These are phyloP conservation scores for Sitta europaea DNA, from an alignment of 2,113 vertebrate genomes.

Conservation along the genomic window DNA sequence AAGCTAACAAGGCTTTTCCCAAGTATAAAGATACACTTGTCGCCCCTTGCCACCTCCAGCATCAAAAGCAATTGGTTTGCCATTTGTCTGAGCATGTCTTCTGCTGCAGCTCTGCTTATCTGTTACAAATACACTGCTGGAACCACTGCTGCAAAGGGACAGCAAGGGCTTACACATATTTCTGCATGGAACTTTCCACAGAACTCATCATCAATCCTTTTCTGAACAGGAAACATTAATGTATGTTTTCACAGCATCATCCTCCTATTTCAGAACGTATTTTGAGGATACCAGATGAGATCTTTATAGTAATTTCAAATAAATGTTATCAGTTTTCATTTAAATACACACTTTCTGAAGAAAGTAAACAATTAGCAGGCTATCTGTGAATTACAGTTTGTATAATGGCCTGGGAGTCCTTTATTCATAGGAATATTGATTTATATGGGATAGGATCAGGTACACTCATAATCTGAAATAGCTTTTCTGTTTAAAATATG, in stretches of 20 bases:
- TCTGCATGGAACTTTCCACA: neutral
- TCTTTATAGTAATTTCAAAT: neutral
- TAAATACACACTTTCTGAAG: neutral
- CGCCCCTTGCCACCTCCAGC: neutral
- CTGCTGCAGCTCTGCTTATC: neutral
- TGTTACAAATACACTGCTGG: neutral
- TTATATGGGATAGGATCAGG: neutral
- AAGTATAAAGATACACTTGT: neutral
- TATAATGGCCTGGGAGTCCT: neutral
- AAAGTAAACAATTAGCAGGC: neutral
- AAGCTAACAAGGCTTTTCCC: conserved; percentile 22
- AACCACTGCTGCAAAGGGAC: neutral
- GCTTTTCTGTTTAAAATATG: neutral
- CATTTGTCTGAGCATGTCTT: conserved; percentile 21
- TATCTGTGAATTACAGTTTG: neutral
- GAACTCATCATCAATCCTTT: neutral
- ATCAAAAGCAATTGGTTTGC: conserved; percentile 29
- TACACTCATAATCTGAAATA: neutral
- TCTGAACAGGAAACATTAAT: neutral
- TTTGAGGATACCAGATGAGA: neutral
- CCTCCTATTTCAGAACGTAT: neutral
- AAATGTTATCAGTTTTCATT: neutral
- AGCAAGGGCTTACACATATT: neutral
- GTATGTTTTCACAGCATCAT: neutral
- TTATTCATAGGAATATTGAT: neutral